Conservation (phyloP, 1,140 invertebrate species). For the Neodiprion virginianus region DNA sequence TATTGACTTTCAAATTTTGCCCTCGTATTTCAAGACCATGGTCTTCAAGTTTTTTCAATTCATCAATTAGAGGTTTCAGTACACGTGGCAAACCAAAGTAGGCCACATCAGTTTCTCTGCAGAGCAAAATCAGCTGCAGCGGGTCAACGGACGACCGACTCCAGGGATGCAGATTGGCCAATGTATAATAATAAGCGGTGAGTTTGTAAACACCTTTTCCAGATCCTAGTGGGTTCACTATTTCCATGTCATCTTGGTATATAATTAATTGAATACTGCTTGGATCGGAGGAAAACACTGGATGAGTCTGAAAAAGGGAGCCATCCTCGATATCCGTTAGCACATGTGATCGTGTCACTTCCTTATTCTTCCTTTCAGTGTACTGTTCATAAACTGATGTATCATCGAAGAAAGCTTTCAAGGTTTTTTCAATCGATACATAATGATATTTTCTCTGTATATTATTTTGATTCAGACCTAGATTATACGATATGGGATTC, state of each 20-base stretch:
- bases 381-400: constrained; percentile 15
- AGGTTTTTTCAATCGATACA: constrained; percentile 9
- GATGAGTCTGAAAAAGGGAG: neutral
- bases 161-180: constrained; percentile 19
- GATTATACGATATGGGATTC: neutral
- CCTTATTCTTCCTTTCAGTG: neutral
- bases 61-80: neutral
- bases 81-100: constrained; percentile 10
- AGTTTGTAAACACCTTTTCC: constrained; percentile 13
- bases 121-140: constrained; percentile 18
- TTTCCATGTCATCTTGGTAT: constrained; percentile 17
- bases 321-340: constrained; percentile 18
- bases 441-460: constrained; percentile 18
- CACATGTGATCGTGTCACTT: constrained; percentile 2
- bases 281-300: constrained; percentile 14
- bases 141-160: constrained; percentile 15
- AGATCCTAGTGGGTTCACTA: constrained; percentile 12
- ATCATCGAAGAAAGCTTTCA: constrained; percentile 13
- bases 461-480: constrained; percentile 19
- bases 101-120: constrained; percentile 3
- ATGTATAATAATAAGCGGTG: constrained; percentile 13
- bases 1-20: constrained; percentile 9
- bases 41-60: neutral
- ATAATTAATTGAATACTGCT: constrained; percentile 18
- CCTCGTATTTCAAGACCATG: neutral